A percentile compares a stretch with the other conserved stretches of the same genome.
phyloP scores from a whole-genome alignment of 2,888 invertebrate genomes.

The Clanis bilineata region DNA sequence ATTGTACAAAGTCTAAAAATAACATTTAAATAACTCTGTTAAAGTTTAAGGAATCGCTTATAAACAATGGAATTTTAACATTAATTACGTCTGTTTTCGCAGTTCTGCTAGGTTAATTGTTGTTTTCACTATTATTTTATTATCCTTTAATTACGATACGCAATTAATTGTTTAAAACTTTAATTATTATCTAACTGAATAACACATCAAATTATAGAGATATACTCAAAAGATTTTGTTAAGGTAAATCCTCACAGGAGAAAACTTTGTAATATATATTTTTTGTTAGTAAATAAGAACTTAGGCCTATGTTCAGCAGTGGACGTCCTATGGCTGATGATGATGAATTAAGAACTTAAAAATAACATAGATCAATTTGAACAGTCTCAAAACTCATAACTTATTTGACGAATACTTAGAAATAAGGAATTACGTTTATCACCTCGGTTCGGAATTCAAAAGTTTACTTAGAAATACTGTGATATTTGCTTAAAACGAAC shows the following conservation, averaged over 20 bases:
- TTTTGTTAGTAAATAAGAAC: no score
- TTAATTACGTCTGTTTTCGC: not conserved
- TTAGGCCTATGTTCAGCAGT: no score
- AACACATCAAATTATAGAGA: no score
- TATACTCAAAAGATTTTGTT: no score
- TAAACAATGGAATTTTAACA: not conserved
- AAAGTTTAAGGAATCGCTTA: not conserved
- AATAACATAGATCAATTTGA: no score
- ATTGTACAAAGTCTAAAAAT: not conserved
- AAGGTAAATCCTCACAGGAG: no score
- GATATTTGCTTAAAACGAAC: slow-evolving; percentile 13
- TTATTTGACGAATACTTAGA: not conserved
- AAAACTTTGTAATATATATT: no score
- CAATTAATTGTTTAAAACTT: not conserved
- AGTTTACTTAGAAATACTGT: slow-evolving; percentile 5
- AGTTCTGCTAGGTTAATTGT: not conserved
- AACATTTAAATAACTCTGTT: not conserved
- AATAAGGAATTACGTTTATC: slow-evolving; percentile 2
- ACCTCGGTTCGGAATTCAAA: not conserved
- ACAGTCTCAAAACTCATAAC: not conserved
- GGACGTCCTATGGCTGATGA: no score
- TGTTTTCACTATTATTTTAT: not conserved
- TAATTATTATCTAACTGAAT: not conserved
- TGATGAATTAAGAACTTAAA: no score
- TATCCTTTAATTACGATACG: not conserved